A percentile compares a stretch with the other conserved stretches of the same genome.
phyloP scores from a whole-genome alignment of 2,888 invertebrate genomes.

The Sycophila texana region DNA sequence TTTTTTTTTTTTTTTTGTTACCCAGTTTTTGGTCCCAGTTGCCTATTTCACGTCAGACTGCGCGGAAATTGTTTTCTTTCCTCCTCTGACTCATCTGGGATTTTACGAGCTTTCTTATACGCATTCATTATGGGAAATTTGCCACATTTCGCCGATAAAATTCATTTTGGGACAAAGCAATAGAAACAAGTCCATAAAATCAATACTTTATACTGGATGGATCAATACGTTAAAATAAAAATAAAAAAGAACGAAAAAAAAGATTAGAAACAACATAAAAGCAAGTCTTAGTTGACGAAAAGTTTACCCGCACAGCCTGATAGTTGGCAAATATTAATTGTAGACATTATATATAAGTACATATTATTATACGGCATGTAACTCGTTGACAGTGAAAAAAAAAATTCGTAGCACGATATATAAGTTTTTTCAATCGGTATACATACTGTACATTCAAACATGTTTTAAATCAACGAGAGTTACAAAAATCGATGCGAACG shows the following conservation, averaged over 20 bases:
- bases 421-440: constrained; percentile 47
- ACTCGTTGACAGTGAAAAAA: constrained; percentile 61
- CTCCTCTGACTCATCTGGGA: background rate
- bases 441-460: constrained; percentile 36
- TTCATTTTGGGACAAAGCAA: background rate
- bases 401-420: constrained; percentile 63
- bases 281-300: too few species aligned
- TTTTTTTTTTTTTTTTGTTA: too few species aligned
- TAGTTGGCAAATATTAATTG: constrained; percentile 27
- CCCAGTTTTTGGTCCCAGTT: constrained; percentile 31
- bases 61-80: constrained; percentile 15
- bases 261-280: too few species aligned
- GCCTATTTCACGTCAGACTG: constrained; percentile 31
- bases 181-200: background rate
- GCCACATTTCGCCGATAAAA: background rate
- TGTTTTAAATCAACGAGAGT: constrained; percentile 27
- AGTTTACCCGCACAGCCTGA: constrained; percentile 26
- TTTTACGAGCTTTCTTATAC: too few species aligned
- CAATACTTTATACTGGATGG: too few species aligned
- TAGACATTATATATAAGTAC: constrained; percentile 53
- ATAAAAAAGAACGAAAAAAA: too few species aligned
- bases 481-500: constrained; percentile 53
- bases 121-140: background rate
- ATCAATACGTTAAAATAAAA: too few species aligned
- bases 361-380: constrained; percentile 63